phyloP scores from a whole-genome alignment of 2,797 vertebrate genomes.

The Pitangus sulphuratus region DNA sequence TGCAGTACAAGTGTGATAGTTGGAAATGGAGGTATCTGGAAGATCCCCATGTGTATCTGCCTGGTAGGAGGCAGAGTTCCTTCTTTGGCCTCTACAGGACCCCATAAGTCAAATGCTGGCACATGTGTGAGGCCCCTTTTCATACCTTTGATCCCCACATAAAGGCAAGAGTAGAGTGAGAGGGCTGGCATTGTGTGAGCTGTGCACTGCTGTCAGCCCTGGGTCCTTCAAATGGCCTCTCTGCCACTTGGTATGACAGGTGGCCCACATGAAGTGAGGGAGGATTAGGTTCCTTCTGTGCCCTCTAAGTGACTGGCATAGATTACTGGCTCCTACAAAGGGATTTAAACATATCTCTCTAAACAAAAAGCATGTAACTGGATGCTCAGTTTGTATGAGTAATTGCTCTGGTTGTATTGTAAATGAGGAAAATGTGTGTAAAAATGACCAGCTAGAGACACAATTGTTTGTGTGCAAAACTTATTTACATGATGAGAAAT shows the following conservation, averaged over 20 bases:
- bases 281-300: slow-evolving; percentile 60
- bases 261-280: slow-evolving; percentile 29
- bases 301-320: slow-evolving; percentile 50
- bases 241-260: slow-evolving; percentile 46
- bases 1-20: not conserved
- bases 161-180: not conserved
- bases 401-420: slow-evolving; percentile 27
- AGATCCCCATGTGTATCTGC: not conserved
- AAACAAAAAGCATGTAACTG: slow-evolving; percentile 51
- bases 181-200: slow-evolving; percentile 24
- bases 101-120: slow-evolving; percentile 53
- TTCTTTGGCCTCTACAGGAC: slow-evolving; percentile 1
- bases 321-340: slow-evolving; percentile 47
- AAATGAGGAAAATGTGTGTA: slow-evolving; percentile 1
- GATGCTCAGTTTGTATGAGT: slow-evolving; percentile 51
- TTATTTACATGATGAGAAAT: not conserved
- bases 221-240: slow-evolving; percentile 40
- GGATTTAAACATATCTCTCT: slow-evolving; percentile 49
- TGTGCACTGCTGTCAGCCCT: slow-evolving; percentile 33
- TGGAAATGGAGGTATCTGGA: not conserved
- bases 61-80: slow-evolving; percentile 45
- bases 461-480: not conserved
- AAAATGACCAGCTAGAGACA: slow-evolving; percentile 8
- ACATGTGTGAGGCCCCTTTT: slow-evolving; percentile 58
- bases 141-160: slow-evolving; percentile 43